Conservation (phyloP, 2,888 invertebrate genomes). For the Formica aserva region DNA sequence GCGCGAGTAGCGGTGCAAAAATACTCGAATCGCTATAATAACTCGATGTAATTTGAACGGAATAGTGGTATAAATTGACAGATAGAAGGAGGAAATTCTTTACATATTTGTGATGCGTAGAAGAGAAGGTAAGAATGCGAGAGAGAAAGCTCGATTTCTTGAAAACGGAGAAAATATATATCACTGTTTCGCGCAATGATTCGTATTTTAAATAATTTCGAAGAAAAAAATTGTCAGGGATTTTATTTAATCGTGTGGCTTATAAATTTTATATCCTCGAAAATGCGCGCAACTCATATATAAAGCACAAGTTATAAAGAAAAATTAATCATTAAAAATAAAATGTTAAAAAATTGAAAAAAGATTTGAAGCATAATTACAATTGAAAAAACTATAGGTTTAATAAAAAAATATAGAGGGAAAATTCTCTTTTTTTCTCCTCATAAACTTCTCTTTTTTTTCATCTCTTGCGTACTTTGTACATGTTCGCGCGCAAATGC, state of each 20-base stretch:
- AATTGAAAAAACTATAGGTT: neutral
- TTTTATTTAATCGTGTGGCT: neutral
- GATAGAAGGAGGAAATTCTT: neutral
- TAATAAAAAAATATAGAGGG: neutral
- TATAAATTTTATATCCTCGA: neutral
- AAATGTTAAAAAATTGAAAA: neutral
- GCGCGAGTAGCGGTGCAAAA: constrained; percentile 29
- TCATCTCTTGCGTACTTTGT: neutral
- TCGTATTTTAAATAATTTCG: neutral
- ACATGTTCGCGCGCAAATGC: constrained; percentile 6
- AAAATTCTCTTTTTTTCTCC: neutral
- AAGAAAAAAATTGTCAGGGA: neutral
- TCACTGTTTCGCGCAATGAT: neutral
- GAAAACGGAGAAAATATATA: neutral
- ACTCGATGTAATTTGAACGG: neutral
- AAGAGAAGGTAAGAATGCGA: neutral
- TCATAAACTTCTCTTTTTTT: neutral
- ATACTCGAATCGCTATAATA: neutral
- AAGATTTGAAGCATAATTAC: neutral
- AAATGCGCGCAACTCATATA: neutral
- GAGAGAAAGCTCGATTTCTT: neutral
- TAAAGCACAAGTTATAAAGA: neutral
- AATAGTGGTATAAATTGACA: constrained; percentile 3
- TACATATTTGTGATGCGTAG: neutral
- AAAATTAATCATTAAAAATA: neutral